These are phyloP conservation scores for Drosophila micromelanica DNA, from an alignment of 1,140 invertebrate species.

Conservation along the genomic window DNA sequence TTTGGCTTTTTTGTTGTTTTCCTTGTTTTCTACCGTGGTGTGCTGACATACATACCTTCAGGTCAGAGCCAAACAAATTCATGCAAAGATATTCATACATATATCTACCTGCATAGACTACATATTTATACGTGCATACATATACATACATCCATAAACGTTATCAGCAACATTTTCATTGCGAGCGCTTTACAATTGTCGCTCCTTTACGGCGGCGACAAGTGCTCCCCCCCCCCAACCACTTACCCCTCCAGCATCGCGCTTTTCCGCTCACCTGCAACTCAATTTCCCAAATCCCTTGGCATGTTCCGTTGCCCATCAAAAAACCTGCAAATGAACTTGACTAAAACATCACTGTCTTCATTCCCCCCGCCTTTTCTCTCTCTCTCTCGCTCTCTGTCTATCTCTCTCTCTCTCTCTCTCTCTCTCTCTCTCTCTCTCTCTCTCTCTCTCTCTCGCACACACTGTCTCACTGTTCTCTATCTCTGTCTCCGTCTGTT, in stretches of 20 bases:
- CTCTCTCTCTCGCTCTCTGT: neutral
- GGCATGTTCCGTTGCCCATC: conserved; percentile 25
- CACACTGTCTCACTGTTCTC: neutral
- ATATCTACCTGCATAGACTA: neutral
- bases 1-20: neutral
- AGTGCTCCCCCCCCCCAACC: conserved; percentile 9
- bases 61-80: conserved; percentile 19
- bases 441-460: conserved; percentile 2
- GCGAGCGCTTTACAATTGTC: conserved; percentile 54
- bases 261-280: conserved; percentile 63
- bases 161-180: conserved; percentile 50
- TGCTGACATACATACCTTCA: conserved; percentile 6
- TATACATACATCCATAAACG: conserved; percentile 45
- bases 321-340: conserved; percentile 50
- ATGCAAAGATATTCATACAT: conserved; percentile 34
- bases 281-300: conserved; percentile 64
- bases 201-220: conserved; percentile 47
- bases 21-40: neutral
- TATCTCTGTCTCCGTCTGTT: conserved; percentile 33
- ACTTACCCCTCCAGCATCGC: neutral
- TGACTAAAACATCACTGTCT: conserved; percentile 39
- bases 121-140: conserved; percentile 15
- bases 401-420: neutral
- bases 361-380: neutral
- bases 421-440: neutral